A percentile compares a stretch with the other conserved stretches of the same genome.
Conservation (phyloP, 2,113 vertebrate species). For the Sapayoa aenigma region DNA sequence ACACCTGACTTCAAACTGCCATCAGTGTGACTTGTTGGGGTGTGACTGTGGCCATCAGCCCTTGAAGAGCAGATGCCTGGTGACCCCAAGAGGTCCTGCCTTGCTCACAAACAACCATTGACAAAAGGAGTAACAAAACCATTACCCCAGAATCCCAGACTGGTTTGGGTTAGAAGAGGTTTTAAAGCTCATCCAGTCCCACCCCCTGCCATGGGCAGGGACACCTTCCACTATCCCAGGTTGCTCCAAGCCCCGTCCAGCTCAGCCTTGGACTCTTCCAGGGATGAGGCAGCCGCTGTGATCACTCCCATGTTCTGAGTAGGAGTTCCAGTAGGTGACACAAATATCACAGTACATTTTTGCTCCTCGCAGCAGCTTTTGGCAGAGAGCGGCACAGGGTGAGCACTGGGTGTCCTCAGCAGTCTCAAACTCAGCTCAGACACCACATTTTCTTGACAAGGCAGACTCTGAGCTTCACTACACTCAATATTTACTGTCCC, state of each 20-base stretch:
- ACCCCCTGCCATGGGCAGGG: neutral
- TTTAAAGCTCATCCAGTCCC: neutral
- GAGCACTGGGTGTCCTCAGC: neutral
- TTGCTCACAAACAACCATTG: neutral
- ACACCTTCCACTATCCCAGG: neutral
- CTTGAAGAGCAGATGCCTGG: neutral
- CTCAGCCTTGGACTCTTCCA: neutral
- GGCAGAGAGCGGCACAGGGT: neutral
- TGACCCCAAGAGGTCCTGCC: neutral
- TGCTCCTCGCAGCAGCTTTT: neutral
- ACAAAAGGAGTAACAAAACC: neutral
- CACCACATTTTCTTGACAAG: neutral
- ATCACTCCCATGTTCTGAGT: neutral
- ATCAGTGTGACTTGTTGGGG: neutral
- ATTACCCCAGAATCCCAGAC: neutral
- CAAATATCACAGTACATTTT: neutral
- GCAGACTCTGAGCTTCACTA: neutral
- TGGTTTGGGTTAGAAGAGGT: neutral
- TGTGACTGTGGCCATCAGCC: neutral
- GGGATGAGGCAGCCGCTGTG: neutral
- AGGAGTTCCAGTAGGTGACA: neutral
- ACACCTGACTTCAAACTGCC: neutral
- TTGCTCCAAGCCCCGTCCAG: too few relatives aligned
- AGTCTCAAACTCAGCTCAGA: neutral
- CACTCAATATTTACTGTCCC: rapidly evolving